Evolutionary conservation across 2,888 invertebrate species (phyloP).

Genomic region (Ephialtes manifestator): DNA sequence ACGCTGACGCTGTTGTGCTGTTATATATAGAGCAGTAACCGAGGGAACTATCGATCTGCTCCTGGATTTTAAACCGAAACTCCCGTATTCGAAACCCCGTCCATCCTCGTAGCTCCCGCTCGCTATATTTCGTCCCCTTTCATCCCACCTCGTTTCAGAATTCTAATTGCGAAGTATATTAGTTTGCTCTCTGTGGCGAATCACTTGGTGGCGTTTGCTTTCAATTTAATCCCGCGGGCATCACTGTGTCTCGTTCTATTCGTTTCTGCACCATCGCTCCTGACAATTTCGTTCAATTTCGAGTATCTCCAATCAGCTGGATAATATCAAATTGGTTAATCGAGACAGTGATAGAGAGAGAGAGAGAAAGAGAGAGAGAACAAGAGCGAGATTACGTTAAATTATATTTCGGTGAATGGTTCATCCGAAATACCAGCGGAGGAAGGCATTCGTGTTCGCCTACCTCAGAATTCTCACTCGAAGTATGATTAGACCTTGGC

Average conservation of each 20-base stretch:
- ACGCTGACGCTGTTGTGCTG: slow-evolving; percentile 49
- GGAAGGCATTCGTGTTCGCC: slow-evolving; percentile 21
- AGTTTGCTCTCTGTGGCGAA: slow-evolving; percentile 55
- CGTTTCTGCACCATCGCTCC: slow-evolving; percentile 18
- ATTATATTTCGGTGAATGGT: slow-evolving; percentile 64
- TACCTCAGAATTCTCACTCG: slow-evolving; percentile 27
- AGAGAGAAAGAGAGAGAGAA: background rate
- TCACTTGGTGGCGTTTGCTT: slow-evolving; percentile 55
- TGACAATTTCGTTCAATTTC: slow-evolving; percentile 32
- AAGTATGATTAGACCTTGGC: slow-evolving; percentile 55
- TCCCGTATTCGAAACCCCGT: slow-evolving; percentile 27
- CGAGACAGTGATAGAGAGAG: background rate
- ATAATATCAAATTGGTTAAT: slow-evolving; percentile 49
- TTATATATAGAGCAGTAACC: slow-evolving; percentile 8
- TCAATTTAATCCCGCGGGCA: slow-evolving; percentile 59
- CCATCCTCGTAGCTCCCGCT: slow-evolving; percentile 36
- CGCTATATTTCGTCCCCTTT: slow-evolving; percentile 19
- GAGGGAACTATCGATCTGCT: slow-evolving; percentile 51
- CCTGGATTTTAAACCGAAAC: slow-evolving; percentile 47
- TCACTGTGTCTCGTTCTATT: slow-evolving; percentile 9
- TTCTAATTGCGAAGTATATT: slow-evolving; percentile 66
- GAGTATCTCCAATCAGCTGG: slow-evolving; percentile 44
- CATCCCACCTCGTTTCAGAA: slow-evolving; percentile 41
- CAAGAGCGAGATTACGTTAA: slow-evolving; percentile 53
- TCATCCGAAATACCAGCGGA: slow-evolving; percentile 42